Percentiles rank a stretch among this genome's conserved stretches.
Evolutionary conservation across 2,113 vertebrate species (phyloP).

Genomic region (Pygoscelis adeliae): DNA sequence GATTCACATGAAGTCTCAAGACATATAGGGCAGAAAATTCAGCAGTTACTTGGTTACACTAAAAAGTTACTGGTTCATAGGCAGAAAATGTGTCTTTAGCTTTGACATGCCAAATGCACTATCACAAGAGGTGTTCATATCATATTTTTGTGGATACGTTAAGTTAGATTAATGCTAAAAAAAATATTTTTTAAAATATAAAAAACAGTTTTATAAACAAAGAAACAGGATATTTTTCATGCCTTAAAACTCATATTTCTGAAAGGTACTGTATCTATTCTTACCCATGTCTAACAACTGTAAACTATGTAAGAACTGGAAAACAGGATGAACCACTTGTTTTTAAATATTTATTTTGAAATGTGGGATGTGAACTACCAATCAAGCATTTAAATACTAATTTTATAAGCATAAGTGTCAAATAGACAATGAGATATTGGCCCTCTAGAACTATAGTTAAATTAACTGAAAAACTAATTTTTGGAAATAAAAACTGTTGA

Average conservation of each 20-base stretch:
- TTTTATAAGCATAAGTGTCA: neutral
- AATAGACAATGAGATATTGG: neutral
- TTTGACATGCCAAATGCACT: neutral
- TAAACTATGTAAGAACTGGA: neutral
- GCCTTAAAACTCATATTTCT: neutral
- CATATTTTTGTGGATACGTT: neutral
- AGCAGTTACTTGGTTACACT: neutral
- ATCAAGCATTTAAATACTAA: neutral
- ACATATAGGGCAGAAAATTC: slow-evolving; percentile 31
- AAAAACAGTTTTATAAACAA: neutral
- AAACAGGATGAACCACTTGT: neutral
- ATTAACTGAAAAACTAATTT: neutral
- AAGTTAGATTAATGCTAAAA: neutral
- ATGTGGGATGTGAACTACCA: neutral
- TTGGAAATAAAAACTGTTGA: neutral
- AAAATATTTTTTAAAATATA: neutral
- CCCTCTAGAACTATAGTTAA: neutral
- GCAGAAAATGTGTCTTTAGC: neutral
- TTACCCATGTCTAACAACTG: neutral
- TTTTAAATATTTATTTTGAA: neutral
- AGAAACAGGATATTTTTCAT: neutral
- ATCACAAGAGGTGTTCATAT: neutral
- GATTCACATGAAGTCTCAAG: slow-evolving; percentile 53
- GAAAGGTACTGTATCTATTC: neutral
- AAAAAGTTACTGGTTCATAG: slow-evolving; percentile 3